phyloP scores from a whole-genome alignment of 2,888 invertebrate genomes.

The Penaeus monodon region DNA sequence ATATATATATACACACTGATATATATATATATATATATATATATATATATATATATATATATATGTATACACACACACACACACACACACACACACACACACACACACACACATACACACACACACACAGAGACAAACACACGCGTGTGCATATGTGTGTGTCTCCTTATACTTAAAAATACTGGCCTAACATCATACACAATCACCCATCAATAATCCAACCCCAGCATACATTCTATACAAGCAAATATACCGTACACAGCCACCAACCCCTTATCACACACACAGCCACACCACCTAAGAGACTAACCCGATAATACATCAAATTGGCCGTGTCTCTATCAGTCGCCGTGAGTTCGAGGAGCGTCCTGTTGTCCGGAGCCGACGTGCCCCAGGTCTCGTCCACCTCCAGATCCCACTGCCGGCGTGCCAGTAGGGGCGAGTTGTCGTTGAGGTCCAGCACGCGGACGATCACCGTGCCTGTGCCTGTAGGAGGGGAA shows the following conservation, averaged over 20 bases:
- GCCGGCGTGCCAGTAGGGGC: not conserved
- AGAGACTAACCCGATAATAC: not conserved
- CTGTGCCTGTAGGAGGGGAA: not conserved
- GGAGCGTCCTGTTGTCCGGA: not conserved
- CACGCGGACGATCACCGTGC: conserved; percentile 6
- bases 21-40: not conserved
- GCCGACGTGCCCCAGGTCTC: not conserved
- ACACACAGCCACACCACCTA: not conserved
- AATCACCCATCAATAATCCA: too few species aligned
- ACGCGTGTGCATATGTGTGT: too few species aligned
- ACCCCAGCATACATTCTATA: too few species aligned
- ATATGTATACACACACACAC: too few species aligned
- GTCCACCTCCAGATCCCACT: conserved; percentile 13
- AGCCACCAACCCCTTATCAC: too few species aligned
- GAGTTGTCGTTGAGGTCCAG: conserved; percentile 25
- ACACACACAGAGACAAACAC: not conserved
- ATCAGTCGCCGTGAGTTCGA: not conserved
- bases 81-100: too few species aligned
- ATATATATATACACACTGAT: not conserved
- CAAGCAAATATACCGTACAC: too few species aligned
- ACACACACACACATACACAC: too few species aligned
- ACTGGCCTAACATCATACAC: too few species aligned
- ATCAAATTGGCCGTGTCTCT: conserved; percentile 1
- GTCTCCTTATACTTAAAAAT: too few species aligned
- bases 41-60: too few species aligned